Base-by-base conservation (phyloP, 1,140 invertebrate genomes). In the Pseudomyrmex flavicornis region DNA sequence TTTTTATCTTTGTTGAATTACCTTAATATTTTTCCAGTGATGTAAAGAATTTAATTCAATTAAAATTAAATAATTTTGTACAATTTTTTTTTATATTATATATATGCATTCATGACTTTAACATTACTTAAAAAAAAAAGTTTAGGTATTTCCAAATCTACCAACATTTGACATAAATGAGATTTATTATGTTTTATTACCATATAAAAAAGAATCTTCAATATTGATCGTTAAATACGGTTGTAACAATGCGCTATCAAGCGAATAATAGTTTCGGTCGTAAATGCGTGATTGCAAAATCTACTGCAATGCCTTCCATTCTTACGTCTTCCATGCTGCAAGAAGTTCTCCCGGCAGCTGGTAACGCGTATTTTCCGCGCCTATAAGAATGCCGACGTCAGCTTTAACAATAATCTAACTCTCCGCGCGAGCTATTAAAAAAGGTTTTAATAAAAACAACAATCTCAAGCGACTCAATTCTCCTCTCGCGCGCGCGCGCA, bases 371-470 rank as follows among this genome's bases (percentile, higher is more conserved):
- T 76, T 50, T 54, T 66, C 17, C 17, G 56, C 8, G 22, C 3
- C 20, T 17, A 22, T 70, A 26, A 80, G n/a, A 80, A 80, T 80
- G 58, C 13, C 44, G 48, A 13, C 20, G 54, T 17, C 66, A 59
- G 15, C 22, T 15, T 56, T 69, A 50, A 79, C 17, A 26, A 13
- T 59, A 48, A 77, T 48, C 10, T 44, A 20, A 10, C 2, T 15
- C 35, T 59, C 22, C 5, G 35, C 35, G 4, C 7, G 26, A 68
- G 62, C 13, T 26, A 48, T 69, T 15, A 13, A 44, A 59, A 59
- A 46, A 12, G n/a, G 13, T 58, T 17, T 35, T 44, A 35, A 52
- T 17, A 80, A n/a, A 13, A 58, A 15, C 2, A 58, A 12, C 20
- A 17, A 13, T 5, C 10, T 65, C 59, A 3, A 20, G 54, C 68